Evolutionary conservation across 2,113 vertebrate species (phyloP).

Genomic region (Aspidoscelis tigris): DNA sequence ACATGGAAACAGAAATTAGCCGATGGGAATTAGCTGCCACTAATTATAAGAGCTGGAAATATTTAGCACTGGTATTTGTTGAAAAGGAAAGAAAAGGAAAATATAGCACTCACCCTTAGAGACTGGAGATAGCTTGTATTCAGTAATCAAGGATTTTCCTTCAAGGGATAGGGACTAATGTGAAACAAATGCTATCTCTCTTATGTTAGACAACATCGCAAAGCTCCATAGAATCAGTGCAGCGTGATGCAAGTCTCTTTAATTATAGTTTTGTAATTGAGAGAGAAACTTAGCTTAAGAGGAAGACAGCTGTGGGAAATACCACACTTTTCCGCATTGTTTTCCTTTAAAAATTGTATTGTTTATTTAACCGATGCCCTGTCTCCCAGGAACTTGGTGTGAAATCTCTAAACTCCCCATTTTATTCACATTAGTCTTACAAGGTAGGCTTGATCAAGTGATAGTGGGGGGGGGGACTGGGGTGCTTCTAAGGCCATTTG

Average conservation of each 20-base stretch:
- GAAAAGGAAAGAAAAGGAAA: background rate
- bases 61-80: constrained; percentile 3
- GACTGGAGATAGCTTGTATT: background rate
- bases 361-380: background rate
- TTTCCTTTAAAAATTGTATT: background rate
- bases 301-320: background rate
- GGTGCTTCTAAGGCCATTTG: too few relatives aligned
- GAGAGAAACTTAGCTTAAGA: too few relatives aligned
- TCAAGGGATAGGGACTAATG: background rate
- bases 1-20: constrained; percentile 38
- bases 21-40: constrained; percentile 12
- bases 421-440: too few relatives aligned
- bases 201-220: background rate
- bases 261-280: background rate
- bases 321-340: background rate
- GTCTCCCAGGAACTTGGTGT: background rate
- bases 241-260: background rate
- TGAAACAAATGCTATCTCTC: constrained; percentile 5
- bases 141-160: constrained; percentile 10
- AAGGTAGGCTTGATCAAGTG: too few relatives aligned
- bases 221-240: background rate
- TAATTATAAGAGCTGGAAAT: constrained; percentile 6
- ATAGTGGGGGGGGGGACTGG: too few relatives aligned
- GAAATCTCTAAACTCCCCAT: too few relatives aligned
- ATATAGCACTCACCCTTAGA: background rate